A percentile compares a stretch with the other conserved stretches of the same genome.
These are phyloP conservation scores for Asbolus verrucosus DNA, from an alignment of 1,140 invertebrate species.

Conservation along the genomic window DNA sequence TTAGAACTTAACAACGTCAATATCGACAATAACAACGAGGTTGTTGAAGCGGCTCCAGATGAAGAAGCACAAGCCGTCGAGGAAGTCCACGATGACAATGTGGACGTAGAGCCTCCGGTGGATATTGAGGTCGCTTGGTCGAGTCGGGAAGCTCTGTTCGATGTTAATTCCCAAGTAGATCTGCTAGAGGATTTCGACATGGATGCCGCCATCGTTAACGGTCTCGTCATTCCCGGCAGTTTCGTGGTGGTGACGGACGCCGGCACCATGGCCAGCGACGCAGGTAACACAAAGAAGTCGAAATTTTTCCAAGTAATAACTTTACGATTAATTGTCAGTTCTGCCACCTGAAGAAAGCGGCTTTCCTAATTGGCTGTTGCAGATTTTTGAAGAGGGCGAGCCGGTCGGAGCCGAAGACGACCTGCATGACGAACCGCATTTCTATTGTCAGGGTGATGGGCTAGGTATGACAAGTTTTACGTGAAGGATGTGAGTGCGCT, in stretches of 20 bases:
- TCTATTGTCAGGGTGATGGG: constrained; percentile 64
- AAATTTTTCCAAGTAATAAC: background rate
- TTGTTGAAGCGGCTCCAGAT: constrained; percentile 60
- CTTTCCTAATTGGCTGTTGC: constrained; percentile 63
- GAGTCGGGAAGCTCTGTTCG: constrained; percentile 60
- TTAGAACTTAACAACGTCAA: constrained; percentile 48
- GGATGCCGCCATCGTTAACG: constrained; percentile 44
- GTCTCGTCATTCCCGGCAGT: constrained; percentile 2
- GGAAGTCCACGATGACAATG: constrained; percentile 24
- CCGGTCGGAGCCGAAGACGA: constrained; percentile 46
- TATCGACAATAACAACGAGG: constrained; percentile 48
- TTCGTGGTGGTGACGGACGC: constrained; percentile 7
- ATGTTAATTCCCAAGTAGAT: constrained; percentile 60
- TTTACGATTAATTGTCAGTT: constrained; percentile 5
- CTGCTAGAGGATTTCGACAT: constrained; percentile 59
- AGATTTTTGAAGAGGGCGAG: constrained; percentile 60
- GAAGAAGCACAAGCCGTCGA: constrained; percentile 24
- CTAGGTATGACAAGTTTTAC: constrained; percentile 57
- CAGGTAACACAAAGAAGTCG: constrained; percentile 7
- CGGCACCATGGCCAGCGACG: constrained; percentile 32
- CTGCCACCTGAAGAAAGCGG: constrained; percentile 42
- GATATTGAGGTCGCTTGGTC: constrained; percentile 46
- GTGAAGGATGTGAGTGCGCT: background rate
- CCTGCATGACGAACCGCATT: constrained; percentile 57
- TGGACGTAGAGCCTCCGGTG: constrained; percentile 5